Base-by-base conservation (phyloP, 2,113 vertebrate genomes). In the Callopanchax toddi region DNA sequence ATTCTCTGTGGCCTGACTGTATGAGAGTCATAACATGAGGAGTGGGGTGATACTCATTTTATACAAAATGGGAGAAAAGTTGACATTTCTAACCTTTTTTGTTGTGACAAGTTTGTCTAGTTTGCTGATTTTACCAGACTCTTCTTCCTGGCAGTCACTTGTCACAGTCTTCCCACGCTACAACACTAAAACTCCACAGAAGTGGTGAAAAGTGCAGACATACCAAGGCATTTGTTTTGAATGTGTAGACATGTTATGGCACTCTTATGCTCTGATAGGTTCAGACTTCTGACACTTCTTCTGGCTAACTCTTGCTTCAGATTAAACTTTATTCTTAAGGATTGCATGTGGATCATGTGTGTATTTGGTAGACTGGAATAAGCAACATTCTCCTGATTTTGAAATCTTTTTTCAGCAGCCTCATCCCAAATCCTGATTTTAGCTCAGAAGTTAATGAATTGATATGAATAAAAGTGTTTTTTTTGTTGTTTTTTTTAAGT, bases 1-100 rank as follows among this genome's bases (percentile, higher is more conserved):
- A 37, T 37, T 44, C 13, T 40, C n/a, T 43, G 20, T 13, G n/a
- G 11, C 25, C 45, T 44, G 11, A 39, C 54, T 21, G 18, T 60
- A 40, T 68, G 29, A 23, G 13, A 37, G 36, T 42, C 54, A 52
- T 6, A 4, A 6, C 11, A 20, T 10, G 8, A 44, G 18, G 46
- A 52, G 70, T 0, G 10, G 60, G 46, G n/a, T 52, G 73, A 55
- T 26, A 72, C 51, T 18, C 42, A 25, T 61, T 32, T 48, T 54
- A 49, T 39, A 29, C 2, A 40, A 52, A 21, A 40, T 43, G 15
- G 5, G 8, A 37, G 12, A 12, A 37, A 37, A 40, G 15, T 40
- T 40, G 5, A n/a, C 2, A n/a, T 42, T n/a, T 42, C 40, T 16
- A 42, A 42, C 40, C 17, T 42, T n/a, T n/a, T n/a, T 42, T n/a